Evolutionary conservation across 2,113 vertebrate genomes (phyloP), one percentile per base, ranked within the genome.

Genomic region (Psophia crepitans): DNA sequence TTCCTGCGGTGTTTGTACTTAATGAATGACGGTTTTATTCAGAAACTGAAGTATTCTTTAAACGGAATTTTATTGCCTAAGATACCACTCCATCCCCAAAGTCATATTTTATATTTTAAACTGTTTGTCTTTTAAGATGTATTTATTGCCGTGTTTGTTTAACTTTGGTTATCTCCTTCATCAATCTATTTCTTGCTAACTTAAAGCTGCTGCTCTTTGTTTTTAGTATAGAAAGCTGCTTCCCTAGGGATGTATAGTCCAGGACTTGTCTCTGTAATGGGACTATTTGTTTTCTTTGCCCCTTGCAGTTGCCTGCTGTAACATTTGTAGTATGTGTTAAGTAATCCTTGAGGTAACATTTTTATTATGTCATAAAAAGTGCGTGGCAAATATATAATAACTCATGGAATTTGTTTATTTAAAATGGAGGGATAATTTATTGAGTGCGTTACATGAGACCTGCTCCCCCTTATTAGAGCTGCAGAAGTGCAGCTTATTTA

Each of bases 291-390:
- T 98, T 98, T 98, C 98, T 98, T 98, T 98, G 97, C 98, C 98
- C 98, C 98, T 98, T 97, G 97, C 98, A 98, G 97, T 98, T 98
- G 98, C 98, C 98, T 97, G 98, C 98, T 98, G 97, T 98, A 98
- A 98, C 97, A 98, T 98, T 98, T 98, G 98, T 98, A 98, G 97
- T 98, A 98, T 98, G 98, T 98, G 98, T 98, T 98, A 98, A 98
- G 98, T 98, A 98, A 98, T 98, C 98, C 98, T 98, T 98, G 98
- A 98, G 98, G 98, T 98, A 98, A 98, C 98, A 97, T 98, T 98
- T 98, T 98, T 98, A 98, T 98, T 98, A 98, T 98, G 98, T 98
- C 98, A 98, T 98, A 98, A 98, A 98, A 98, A 98, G 97, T 98
- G 97, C 98, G 97, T 98, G 98, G 98, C 98, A 98, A 98, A 98